Base-by-base conservation (phyloP, 2,888 invertebrate species). In the Orchestes rusci region DNA sequence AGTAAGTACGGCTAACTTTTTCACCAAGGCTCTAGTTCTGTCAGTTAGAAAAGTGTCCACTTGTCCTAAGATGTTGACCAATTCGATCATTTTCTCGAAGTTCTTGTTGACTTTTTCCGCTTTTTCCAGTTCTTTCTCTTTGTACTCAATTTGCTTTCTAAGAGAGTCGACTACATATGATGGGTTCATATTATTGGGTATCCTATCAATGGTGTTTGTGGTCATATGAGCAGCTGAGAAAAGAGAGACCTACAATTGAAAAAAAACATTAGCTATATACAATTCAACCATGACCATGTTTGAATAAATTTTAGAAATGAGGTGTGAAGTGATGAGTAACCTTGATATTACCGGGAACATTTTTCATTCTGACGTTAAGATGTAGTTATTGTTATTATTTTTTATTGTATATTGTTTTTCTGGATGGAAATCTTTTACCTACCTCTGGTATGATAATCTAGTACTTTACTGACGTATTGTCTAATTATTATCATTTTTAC, bases 21-120 rank as follows among this genome's bases (percentile, higher is more conserved):
- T 65, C 27, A 73, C 61, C 12, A 72, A 51, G 10, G 57, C 58
- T 49, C 63, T 68, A 3, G 71, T 66, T 44, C 69, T 59, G 41
- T 72, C 72, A 2, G 70, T 67, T 32, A 74, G 54, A 53, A 71
- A 74, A 18, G 67, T 64, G 53, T 74, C 73, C 20, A 74, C 65
- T 56, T 73, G 71, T 2, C 72, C 73, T 40, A 73, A 59, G 41
- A 74, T 66, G 48, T 69, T 70, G 2, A 73, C 69, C 29, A 73
- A 58, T 51, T 71, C 69, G 39, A 73, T 67, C 61, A 73, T 65
- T 54, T 63, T 68, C 44, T 73, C 72, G 45, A 73, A 72, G 53
- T 68, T 67, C 18, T 63, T 66, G 47, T 71, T 70, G 17, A 71
- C 55, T 41, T 62, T 60, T 51, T 70, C 67, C 1, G 65, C 60